Evolutionary conservation across 1,140 invertebrate genomes (phyloP).

Genomic region (Leptoteleia sp.): DNA sequence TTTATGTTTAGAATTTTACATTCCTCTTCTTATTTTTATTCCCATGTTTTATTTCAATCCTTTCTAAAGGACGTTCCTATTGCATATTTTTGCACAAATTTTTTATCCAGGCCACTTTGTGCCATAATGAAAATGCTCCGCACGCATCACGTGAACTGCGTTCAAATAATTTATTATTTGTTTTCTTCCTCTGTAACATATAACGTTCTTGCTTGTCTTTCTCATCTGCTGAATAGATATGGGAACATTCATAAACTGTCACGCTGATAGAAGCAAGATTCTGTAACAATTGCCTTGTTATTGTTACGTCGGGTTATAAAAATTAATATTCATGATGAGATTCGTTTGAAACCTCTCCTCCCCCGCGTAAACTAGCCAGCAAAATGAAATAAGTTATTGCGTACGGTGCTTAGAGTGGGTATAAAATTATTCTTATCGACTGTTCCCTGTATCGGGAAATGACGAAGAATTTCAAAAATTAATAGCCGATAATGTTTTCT

Average conservation of each 20-base stretch:
- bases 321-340: slow-evolving; percentile 32
- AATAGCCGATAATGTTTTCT: too few relatives aligned
- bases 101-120: slow-evolving; percentile 14
- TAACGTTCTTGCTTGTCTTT: background rate
- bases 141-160: slow-evolving; percentile 14
- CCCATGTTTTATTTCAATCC: slow-evolving; percentile 8
- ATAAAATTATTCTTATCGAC: too few relatives aligned
- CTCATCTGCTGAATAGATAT: slow-evolving; percentile 39
- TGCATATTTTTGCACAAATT: slow-evolving; percentile 22
- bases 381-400: background rate
- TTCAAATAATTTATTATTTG: slow-evolving; percentile 35
- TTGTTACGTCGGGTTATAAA: slow-evolving; percentile 12
- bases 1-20: too few relatives aligned
- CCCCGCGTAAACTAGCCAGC: background rate
- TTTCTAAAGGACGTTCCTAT: slow-evolving; percentile 6
- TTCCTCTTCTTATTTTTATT: background rate
- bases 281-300: slow-evolving; percentile 7
- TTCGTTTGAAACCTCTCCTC: slow-evolving; percentile 5
- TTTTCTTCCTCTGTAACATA: slow-evolving; percentile 2
- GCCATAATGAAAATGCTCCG: slow-evolving; percentile 22
- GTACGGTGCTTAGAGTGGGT: too few relatives aligned
- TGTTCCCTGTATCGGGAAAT: too few relatives aligned
- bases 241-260: slow-evolving; percentile 41
- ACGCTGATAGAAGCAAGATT: slow-evolving; percentile 31
- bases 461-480: too few relatives aligned